Conservation (phyloP, 1,140 invertebrate genomes). For the Ceratina japonica region DNA sequence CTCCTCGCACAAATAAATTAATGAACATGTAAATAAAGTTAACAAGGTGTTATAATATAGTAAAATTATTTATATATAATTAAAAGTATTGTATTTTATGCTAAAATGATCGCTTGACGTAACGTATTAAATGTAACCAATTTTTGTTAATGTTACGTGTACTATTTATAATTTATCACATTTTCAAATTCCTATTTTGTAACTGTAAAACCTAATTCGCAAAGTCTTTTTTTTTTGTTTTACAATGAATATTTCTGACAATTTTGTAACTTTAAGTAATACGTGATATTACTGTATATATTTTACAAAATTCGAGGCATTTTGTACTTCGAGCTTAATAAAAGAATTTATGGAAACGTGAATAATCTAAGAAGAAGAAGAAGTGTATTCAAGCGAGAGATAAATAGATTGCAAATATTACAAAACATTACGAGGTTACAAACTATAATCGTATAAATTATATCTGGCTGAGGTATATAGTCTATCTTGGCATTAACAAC, state of each 20-base stretch:
- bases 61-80: slow-evolving; percentile 1
- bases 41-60: slow-evolving; percentile 22
- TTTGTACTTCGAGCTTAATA: slow-evolving; percentile 5
- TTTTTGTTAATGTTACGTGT: slow-evolving; percentile 34
- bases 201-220: slow-evolving; percentile 27
- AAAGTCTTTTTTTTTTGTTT: slow-evolving; percentile 4
- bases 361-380: slow-evolving; percentile 23
- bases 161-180: slow-evolving; percentile 51
- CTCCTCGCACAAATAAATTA: slow-evolving; percentile 20
- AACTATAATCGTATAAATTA: slow-evolving; percentile 56
- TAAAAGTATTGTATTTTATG: slow-evolving; percentile 36
- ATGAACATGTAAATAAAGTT: slow-evolving; percentile 18
- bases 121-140: slow-evolving; percentile 25
- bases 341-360: slow-evolving; percentile 16
- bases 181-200: slow-evolving; percentile 38
- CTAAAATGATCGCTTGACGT: slow-evolving; percentile 27
- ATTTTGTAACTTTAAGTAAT: slow-evolving; percentile 21
- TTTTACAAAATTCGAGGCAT: slow-evolving; percentile 21
- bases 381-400: slow-evolving; percentile 16
- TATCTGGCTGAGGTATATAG: slow-evolving; percentile 56
- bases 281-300: slow-evolving; percentile 8
- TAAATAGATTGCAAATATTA: slow-evolving; percentile 35
- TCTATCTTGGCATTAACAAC: slow-evolving; percentile 46
- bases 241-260: slow-evolving; percentile 18
- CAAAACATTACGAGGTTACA: slow-evolving; percentile 45